phyloP scores from a whole-genome alignment of 2,888 invertebrate genomes.

The Euproctis similis region DNA sequence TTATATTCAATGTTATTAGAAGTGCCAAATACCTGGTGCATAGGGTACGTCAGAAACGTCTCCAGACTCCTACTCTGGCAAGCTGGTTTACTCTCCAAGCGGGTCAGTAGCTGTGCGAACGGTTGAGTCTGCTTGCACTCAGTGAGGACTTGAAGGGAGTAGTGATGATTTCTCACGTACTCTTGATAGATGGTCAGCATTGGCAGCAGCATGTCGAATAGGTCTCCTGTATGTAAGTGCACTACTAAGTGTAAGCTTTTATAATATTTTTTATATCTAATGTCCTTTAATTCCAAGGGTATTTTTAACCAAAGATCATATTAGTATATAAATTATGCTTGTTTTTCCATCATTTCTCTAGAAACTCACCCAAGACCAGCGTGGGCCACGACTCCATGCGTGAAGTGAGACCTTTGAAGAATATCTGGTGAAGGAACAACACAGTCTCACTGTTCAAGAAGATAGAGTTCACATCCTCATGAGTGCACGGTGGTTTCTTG shows the following conservation, averaged over 20 bases:
- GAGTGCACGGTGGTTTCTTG: conserved; percentile 93
- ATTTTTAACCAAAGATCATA: too few relatives aligned
- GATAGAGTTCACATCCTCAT: conserved; percentile 95
- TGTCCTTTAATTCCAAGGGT: too few relatives aligned
- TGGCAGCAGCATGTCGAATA: conserved; percentile 95
- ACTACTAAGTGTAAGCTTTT: conserved; percentile 31
- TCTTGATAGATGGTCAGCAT: conserved; percentile 97
- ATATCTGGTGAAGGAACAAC: conserved; percentile 94
- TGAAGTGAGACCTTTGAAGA: conserved; percentile 92
- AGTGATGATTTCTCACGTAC: conserved; percentile 95
- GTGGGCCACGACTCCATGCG: conserved; percentile 96
- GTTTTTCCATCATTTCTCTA: background rate
- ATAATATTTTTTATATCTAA: too few relatives aligned
- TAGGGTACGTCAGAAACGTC: conserved; percentile 93
- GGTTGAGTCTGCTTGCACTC: conserved; percentile 91
- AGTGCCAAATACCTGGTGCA: conserved; percentile 86
- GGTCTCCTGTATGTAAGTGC: conserved; percentile 81
- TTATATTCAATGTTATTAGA: too few relatives aligned
- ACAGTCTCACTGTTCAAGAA: conserved; percentile 95
- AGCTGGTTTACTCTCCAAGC: conserved; percentile 89
- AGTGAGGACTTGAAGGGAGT: conserved; percentile 92
- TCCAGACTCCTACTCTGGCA: conserved; percentile 91
- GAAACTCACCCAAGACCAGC: conserved; percentile 85
- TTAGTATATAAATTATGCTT: background rate
- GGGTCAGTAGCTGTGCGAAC: conserved; percentile 85